Evolutionary conservation across 2,113 vertebrate species (phyloP).

Genomic region (Colossoma macropomum): DNA sequence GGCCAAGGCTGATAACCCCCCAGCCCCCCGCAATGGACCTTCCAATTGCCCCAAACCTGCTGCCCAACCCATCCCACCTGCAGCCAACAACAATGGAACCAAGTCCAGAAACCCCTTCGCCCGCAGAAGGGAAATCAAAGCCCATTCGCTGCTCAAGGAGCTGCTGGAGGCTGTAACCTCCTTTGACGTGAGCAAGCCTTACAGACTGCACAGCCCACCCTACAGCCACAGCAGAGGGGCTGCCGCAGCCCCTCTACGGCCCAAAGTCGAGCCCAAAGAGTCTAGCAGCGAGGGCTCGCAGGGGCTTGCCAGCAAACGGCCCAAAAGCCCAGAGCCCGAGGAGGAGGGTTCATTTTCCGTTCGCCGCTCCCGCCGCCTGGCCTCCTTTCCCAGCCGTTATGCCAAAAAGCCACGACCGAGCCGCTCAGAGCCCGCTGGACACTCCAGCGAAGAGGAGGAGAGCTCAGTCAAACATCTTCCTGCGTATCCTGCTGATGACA

Average conservation of each 20-base stretch:
- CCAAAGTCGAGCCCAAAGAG: conserved; percentile 63
- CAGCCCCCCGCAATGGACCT: conserved; percentile 12
- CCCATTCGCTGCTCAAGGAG: conserved; percentile 88
- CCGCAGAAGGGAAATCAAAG: conserved; percentile 69
- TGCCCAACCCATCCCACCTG: conserved; percentile 38
- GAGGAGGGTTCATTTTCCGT: conserved; percentile 78
- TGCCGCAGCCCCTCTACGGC: conserved; percentile 61
- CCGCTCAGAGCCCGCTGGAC: conserved; percentile 36
- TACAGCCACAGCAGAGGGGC: conserved; percentile 71
- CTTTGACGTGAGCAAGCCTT: conserved; percentile 94
- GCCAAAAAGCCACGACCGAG: conserved; percentile 74
- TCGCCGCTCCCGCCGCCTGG: conserved; percentile 90
- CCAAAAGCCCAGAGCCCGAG: conserved; percentile 65
- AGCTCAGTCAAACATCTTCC: conserved; percentile 62
- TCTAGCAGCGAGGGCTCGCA: conserved; percentile 55
- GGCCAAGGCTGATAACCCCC: conserved; percentile 62
- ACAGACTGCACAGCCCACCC: conserved; percentile 89
- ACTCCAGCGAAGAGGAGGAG: conserved; percentile 35
- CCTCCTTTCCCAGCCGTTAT: conserved; percentile 80
- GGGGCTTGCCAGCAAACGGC: conserved; percentile 55
- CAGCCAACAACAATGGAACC: conserved; percentile 57
- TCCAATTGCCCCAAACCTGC: conserved; percentile 45
- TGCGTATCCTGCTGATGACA: conserved; percentile 56
- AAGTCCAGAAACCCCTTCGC: conserved; percentile 67
- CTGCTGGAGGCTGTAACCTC: conserved; percentile 87